A percentile compares a stretch with the other conserved stretches of the same genome.
phyloP scores from a whole-genome alignment of 2,888 invertebrate genomes.

The Epiperipatus broadwayi region DNA sequence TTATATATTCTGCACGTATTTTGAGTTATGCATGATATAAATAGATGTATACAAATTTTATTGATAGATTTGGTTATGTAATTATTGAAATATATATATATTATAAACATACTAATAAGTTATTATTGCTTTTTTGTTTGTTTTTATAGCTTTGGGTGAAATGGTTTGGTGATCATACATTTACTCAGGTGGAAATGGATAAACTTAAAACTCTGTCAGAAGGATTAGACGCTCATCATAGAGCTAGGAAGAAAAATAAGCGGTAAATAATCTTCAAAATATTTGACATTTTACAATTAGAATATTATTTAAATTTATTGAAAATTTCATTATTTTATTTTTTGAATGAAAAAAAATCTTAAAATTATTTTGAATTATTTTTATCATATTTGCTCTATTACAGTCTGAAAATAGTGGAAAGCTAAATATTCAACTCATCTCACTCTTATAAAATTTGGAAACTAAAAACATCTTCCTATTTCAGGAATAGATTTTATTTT shows the following conservation, averaged over 20 bases:
- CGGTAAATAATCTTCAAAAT: constrained; percentile 77
- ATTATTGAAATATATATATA: constrained; percentile 1
- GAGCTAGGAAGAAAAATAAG: constrained; percentile 63
- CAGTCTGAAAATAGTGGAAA: too few relatives aligned
- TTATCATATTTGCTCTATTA: too few relatives aligned
- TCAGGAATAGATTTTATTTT: too few relatives aligned
- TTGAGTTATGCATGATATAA: background rate
- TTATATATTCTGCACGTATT: too few relatives aligned
- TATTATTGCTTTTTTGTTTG: constrained; percentile 7
- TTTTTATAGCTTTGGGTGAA: constrained; percentile 39
- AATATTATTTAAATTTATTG: too few relatives aligned
- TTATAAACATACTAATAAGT: constrained; percentile 4
- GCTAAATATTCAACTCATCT: too few relatives aligned
- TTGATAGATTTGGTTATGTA: too few relatives aligned
- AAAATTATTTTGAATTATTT: too few relatives aligned
- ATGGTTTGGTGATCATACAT: constrained; percentile 43
- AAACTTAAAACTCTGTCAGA: constrained; percentile 61
- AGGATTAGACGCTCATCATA: constrained; percentile 72
- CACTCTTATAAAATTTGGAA: too few relatives aligned
- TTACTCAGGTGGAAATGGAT: constrained; percentile 46
- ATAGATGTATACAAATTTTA: background rate
- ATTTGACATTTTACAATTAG: background rate
- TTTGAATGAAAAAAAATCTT: too few relatives aligned
- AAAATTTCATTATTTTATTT: too few relatives aligned
- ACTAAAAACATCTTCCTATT: too few relatives aligned